Evolutionary conservation across 2,888 invertebrate genomes (phyloP).

Genomic region (Drosophila rellima): DNA sequence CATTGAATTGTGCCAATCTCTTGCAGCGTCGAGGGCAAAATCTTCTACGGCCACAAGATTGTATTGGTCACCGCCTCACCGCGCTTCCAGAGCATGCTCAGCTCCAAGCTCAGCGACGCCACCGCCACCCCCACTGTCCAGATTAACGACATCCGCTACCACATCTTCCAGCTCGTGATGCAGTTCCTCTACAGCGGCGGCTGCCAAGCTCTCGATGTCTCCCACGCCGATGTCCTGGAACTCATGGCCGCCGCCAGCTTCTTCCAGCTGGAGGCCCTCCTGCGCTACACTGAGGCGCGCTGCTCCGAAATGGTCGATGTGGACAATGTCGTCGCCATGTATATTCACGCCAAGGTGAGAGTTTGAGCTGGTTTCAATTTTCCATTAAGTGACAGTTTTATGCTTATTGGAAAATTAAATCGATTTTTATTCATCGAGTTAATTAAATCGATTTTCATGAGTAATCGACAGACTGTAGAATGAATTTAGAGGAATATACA

Average conservation of each 20-base stretch:
- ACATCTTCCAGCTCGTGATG: conserved; percentile 96
- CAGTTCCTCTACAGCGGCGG: conserved; percentile 96
- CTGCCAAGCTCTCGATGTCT: conserved; percentile 91
- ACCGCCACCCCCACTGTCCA: conserved; percentile 93
- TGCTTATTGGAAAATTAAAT: no score
- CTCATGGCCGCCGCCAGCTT: conserved; percentile 96
- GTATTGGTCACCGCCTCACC: conserved; percentile 96
- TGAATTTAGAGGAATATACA: no score
- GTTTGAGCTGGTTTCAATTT: not conserved
- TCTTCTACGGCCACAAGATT: conserved; percentile 97
- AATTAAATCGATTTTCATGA: no score
- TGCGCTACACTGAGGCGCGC: conserved; percentile 94
- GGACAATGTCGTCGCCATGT: conserved; percentile 96
- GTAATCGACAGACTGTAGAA: no score
- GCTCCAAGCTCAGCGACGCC: conserved; percentile 90
- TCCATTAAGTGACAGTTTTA: no score
- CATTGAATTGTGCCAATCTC: not conserved
- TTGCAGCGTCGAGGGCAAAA: conserved; percentile 92
- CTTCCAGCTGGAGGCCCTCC: conserved; percentile 94
- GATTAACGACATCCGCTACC: conserved; percentile 96
- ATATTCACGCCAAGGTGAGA: conserved; percentile 94
- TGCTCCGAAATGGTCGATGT: conserved; percentile 94
- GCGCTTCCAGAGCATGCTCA: conserved; percentile 93
- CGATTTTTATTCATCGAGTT: no score
- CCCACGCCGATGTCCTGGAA: conserved; percentile 93